Conservation (phyloP, 2,797 vertebrate genomes). For the Coccyzus lansbergi region DNA sequence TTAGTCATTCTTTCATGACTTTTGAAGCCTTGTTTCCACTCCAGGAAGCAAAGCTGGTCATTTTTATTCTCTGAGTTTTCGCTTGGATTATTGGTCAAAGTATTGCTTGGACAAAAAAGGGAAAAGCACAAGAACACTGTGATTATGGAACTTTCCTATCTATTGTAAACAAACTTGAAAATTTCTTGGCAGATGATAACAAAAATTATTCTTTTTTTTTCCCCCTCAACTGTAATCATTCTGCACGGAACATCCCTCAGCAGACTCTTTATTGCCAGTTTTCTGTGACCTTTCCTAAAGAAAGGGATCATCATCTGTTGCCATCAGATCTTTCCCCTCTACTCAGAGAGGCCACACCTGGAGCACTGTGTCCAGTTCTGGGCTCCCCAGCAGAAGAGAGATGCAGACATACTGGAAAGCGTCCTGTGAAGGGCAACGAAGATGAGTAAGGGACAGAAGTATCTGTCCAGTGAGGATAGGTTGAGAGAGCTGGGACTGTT, state of each 20-base stretch:
- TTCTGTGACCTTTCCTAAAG: not conserved
- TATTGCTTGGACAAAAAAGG: not conserved
- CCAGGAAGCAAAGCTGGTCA: not conserved
- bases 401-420: not conserved
- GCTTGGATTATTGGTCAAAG: not conserved
- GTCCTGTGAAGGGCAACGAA: not conserved
- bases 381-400: not conserved
- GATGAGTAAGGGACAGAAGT: not conserved
- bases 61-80: not conserved
- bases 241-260: not conserved
- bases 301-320: not conserved
- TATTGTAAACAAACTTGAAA: not conserved
- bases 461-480: not conserved
- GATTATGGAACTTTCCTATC: not conserved
- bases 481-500: not conserved
- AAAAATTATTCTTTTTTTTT: not conserved
- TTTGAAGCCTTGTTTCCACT: not conserved
- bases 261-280: not conserved
- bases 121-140: not conserved
- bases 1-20: not conserved
- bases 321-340: not conserved
- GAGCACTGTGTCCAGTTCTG: not conserved
- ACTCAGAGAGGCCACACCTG: not conserved
- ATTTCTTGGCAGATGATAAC: not conserved
- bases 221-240: not conserved